A percentile compares a stretch with the other conserved stretches of the same genome.
These are phyloP conservation scores for Eutrigla gurnardus DNA, from an alignment of 2,797 vertebrate genomes.

Conservation along the genomic window DNA sequence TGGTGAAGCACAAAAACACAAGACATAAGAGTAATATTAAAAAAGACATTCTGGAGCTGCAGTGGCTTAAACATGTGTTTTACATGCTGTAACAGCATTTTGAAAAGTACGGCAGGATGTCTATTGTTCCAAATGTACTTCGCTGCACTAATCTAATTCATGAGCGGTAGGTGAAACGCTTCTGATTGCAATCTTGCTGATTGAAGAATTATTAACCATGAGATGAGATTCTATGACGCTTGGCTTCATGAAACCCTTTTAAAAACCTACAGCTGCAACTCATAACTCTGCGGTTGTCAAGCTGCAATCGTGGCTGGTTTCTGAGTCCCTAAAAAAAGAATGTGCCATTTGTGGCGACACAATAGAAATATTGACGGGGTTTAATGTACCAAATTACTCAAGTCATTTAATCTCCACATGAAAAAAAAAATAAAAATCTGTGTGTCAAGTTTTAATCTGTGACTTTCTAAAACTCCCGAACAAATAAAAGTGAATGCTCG, in stretches of 20 bases:
- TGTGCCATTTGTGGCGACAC: neutral
- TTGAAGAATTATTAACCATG: constrained; percentile 13
- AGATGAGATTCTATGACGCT: constrained; percentile 4
- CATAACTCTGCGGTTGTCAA: neutral
- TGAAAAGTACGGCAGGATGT: neutral
- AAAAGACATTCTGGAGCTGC: neutral
- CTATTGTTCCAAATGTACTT: neutral
- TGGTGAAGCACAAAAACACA: neutral
- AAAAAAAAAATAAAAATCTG: neutral
- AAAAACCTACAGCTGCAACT: neutral
- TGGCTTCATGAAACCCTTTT: constrained; percentile 1
- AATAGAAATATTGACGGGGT: neutral
- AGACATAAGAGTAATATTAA: neutral
- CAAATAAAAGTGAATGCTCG: neutral
- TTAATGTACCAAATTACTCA: neutral
- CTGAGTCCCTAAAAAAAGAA: neutral
- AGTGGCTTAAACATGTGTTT: constrained; percentile 2
- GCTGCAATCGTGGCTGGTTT: neutral
- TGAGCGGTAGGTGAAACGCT: neutral
- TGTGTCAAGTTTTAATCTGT: neutral
- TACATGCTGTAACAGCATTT: constrained; percentile 10
- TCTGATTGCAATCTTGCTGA: constrained; percentile 8
- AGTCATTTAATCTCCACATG: neutral
- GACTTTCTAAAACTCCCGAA: neutral
- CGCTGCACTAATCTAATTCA: neutral